Evolutionary conservation across 2,113 vertebrate genomes (phyloP).

Genomic region (Triplophysa tibetana): DNA sequence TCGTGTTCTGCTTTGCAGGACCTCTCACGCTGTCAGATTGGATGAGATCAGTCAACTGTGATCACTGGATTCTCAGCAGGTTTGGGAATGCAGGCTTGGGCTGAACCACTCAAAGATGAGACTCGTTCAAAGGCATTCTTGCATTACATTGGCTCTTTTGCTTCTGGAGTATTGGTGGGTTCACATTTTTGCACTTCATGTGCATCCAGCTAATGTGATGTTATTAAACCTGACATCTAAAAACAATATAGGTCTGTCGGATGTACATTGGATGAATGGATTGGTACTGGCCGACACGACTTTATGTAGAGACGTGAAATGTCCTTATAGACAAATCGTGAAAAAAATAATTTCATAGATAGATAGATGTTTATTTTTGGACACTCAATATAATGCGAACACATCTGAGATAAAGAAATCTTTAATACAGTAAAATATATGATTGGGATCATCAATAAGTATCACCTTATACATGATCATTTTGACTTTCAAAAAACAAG

Average conservation of each 20-base stretch:
- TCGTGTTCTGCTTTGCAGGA: background rate
- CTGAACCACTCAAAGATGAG: background rate
- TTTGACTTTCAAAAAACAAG: background rate
- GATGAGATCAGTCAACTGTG: background rate
- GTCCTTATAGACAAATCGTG: too few species aligned
- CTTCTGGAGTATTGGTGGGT: too few species aligned
- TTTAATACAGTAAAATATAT: too few species aligned
- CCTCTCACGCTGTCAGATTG: background rate
- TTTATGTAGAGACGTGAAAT: background rate
- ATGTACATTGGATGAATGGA: background rate
- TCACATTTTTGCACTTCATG: too few species aligned
- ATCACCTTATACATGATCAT: background rate
- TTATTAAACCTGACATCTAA: background rate
- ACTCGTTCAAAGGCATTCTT: too few species aligned
- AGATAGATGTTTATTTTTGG: background rate
- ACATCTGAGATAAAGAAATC: too few species aligned
- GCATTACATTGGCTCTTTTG: too few species aligned
- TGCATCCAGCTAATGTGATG: background rate
- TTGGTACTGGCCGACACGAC: background rate
- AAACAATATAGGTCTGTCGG: background rate
- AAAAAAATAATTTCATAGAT: background rate
- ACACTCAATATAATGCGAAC: too few species aligned
- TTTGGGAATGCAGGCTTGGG: background rate
- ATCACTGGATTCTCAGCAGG: background rate
- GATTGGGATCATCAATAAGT: too few species aligned